Base-by-base conservation (phyloP, 1,140 invertebrate species). In the Marisa cornuarietis region DNA sequence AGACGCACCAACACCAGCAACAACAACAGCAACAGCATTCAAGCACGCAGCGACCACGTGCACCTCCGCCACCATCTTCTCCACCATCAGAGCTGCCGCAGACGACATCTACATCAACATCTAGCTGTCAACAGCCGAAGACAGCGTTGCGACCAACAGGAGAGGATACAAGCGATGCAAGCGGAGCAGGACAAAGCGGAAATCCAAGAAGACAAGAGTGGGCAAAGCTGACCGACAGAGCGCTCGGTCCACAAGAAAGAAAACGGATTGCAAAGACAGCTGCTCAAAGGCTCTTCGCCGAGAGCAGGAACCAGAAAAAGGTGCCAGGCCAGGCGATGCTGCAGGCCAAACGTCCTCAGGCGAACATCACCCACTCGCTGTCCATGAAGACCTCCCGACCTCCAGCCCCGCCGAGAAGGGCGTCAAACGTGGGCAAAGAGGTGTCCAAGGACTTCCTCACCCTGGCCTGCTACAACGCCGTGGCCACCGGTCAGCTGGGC, bases 401-500 rank as follows among this genome's bases (percentile, higher is more conserved):
- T 6, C 54, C 54, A 31, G 62, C 61, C 31, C 51, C 71, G 13
- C 58, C 72, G 18, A 74, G 79, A 26, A 42, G 79, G 24, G 24
- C 62, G 54, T 22, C 72, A 20, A 79, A 42, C 62, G 31, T 71
- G 8, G 69, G 75, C n/a, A 54, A 61, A n/a, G 79, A 76, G 69
- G 61, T 73, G 69, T 77, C 52, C 49, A 26, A 26, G 26, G 79
- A 81, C 68, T 78, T 81, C 24, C 69, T 81, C 20, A 81, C 75
- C 31, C 75, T 81, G 26, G 79, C 79, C 71, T 66, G 63, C 52
- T 75, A 79, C 78, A 65, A 84, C 63, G 71, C 82, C 16, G 77
- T 82, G 81, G 72, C 80, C 77, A 82, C 76, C 18, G 81, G 81
- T 51, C 76, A 82, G 66, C 20, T 82, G 61, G 73, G 73, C 0